Evolutionary conservation across 2,797 vertebrate genomes (phyloP), one percentile per base, ranked within the genome.

Genomic region (Amazona finschi): DNA sequence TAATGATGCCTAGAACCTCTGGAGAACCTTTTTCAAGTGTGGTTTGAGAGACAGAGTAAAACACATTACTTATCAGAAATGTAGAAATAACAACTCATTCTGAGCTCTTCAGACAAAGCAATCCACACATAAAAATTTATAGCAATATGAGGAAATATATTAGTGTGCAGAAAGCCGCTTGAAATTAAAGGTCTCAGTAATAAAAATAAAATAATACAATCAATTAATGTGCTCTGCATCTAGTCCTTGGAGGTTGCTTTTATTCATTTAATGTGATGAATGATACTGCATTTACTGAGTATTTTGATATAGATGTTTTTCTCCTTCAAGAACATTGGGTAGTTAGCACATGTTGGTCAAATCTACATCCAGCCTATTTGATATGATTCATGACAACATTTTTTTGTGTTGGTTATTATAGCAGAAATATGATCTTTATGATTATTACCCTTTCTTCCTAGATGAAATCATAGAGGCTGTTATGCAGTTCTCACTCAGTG

Each of bases 1-100:
- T 83, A 90, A 79, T 61, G 69, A 36, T 73, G 69, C 27, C 65
- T 61, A 62, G 47, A 38, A 79, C 33, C 28, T 87, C 75, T 72
- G 28, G 46, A 93, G 71, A 94, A 62, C 11, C 38, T 76, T 76
- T 70, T 58, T 30, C 22, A 87, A 70, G 12, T 12, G 61, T 87
- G 19, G 22, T 62, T 70, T 33, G 75, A 62, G 30, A 92, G 49
- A 55, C 30, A 85, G 31, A 64, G 30, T 69, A 76, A 85, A 70
- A 65, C 11, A 36, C 10, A n/a, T 33, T 43, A 79, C 65, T 31
- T 65, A 53, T 46, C 49, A 46, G 38, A 85, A 47, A 79, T 49
- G 10, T 49, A 69, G 21, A 79, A 78, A 76, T 22, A 13, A 0
- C 70, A 89, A 79, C 15, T 85, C 30, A 46, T 19, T 49, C 8